phyloP scores from a whole-genome alignment of 92 coral and sea anemone species.

The Epizoanthus stellaris region DNA sequence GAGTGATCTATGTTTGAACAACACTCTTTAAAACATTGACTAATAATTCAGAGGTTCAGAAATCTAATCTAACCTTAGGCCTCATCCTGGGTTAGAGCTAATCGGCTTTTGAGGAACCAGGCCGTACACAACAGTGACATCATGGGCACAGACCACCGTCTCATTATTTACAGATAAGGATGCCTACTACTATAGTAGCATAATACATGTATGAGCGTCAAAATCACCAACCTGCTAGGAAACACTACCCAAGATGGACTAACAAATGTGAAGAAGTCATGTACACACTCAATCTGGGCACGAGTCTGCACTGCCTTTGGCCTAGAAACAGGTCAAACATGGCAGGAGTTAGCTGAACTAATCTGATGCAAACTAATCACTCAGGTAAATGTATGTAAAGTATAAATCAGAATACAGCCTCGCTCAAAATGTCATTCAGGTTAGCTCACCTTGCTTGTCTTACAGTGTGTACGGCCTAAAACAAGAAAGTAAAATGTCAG shows the following conservation, averaged over 20 bases:
- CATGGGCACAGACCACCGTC: too few relatives aligned
- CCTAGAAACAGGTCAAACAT: conserved; percentile 47
- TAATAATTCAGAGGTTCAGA: too few relatives aligned
- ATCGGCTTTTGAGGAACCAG: too few relatives aligned
- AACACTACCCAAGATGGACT: conserved; percentile 86
- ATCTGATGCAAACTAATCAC: not conserved
- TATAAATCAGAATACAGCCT: not conserved
- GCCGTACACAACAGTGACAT: too few relatives aligned
- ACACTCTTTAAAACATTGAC: too few relatives aligned
- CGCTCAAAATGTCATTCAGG: not conserved
- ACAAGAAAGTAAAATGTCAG: not conserved
- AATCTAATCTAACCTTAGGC: too few relatives aligned
- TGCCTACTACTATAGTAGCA: too few relatives aligned
- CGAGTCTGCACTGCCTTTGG: conserved; percentile 97
- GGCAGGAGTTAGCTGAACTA: not conserved
- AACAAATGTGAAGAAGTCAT: conserved; percentile 83
- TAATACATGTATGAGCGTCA: too few relatives aligned
- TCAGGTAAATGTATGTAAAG: not conserved
- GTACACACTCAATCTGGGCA: conserved; percentile 94
- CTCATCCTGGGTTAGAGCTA: too few relatives aligned
- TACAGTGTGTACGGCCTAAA: conserved; percentile 31
- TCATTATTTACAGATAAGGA: too few relatives aligned
- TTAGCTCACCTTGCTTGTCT: conserved; percentile 27
- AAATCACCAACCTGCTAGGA: conserved; percentile 42
- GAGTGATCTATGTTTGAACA: too few relatives aligned